Conservation (phyloP, 2,888 invertebrate genomes). For the Automeris io region DNA sequence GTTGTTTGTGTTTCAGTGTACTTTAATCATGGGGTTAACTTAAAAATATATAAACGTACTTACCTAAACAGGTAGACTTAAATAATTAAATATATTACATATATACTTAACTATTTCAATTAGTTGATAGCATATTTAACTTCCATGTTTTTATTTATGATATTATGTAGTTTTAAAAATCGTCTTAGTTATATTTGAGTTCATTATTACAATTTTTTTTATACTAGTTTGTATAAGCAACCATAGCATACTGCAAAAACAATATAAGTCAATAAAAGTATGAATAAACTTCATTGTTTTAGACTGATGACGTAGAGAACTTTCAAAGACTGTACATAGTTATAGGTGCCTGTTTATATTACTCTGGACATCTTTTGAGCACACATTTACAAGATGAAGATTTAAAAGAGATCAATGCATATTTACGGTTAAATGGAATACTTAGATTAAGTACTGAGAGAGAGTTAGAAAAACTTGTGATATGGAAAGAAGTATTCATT, state of each 20-base stretch:
- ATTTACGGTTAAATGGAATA: conserved; percentile 85
- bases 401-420: conserved; percentile 85
- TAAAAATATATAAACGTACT: too few relatives aligned
- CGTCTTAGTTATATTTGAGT: too few relatives aligned
- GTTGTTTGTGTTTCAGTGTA: too few relatives aligned
- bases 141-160: too few relatives aligned
- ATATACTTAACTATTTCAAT: too few relatives aligned
- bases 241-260: neutral
- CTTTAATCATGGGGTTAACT: too few relatives aligned
- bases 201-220: too few relatives aligned
- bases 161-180: too few relatives aligned
- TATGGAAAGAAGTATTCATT: conserved; percentile 87
- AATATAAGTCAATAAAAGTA: neutral
- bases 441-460: conserved; percentile 81
- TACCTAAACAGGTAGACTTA: too few relatives aligned
- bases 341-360: conserved; percentile 79
- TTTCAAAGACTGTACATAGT: conserved; percentile 84
- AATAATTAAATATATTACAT: too few relatives aligned
- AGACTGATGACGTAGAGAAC: conserved; percentile 87
- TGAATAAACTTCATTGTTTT: conserved; percentile 24
- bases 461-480: conserved; percentile 82
- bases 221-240: neutral
- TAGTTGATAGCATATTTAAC: too few relatives aligned
- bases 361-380: conserved; percentile 83
- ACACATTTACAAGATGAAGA: conserved; percentile 87